These are phyloP conservation scores for Varanus salvator DNA, from an alignment of 2,113 vertebrate species.

Conservation along the genomic window DNA sequence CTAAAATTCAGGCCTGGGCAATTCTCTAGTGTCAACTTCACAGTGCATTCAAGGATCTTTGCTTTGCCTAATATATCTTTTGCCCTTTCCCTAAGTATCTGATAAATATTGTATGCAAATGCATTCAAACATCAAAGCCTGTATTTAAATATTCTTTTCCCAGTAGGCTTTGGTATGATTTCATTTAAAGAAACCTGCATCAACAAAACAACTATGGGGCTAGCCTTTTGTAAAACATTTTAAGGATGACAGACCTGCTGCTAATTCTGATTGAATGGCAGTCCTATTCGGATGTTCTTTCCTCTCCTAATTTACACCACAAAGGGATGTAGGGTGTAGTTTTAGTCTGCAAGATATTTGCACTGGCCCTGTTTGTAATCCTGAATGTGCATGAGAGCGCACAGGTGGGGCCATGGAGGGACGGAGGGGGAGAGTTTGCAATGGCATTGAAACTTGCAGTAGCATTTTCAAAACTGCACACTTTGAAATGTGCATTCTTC, in stretches of 20 bases:
- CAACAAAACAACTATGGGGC: background rate
- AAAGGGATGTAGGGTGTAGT: background rate
- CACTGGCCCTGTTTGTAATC: too few species aligned
- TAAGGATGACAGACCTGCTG: background rate
- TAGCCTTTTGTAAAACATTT: background rate
- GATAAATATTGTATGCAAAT: background rate
- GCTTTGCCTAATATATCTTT: background rate
- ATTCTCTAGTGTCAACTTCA: background rate
- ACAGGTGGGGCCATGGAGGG: too few species aligned
- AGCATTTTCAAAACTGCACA: too few species aligned
- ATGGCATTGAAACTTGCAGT: too few species aligned
- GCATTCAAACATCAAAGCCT: background rate
- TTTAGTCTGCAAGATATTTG: background rate
- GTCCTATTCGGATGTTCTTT: background rate
- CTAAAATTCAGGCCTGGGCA: background rate
- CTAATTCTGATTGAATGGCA: background rate
- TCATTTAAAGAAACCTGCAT: background rate
- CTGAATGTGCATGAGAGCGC: too few species aligned
- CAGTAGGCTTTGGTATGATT: background rate
- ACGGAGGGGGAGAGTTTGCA: too few species aligned
- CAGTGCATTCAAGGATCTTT: background rate
- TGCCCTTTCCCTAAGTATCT: background rate
- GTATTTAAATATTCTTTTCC: background rate
- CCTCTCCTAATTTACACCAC: background rate
- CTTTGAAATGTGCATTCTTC: too few species aligned